Conservation (phyloP, 2,797 vertebrate genomes). For the Phrynocephalus forsythii region DNA sequence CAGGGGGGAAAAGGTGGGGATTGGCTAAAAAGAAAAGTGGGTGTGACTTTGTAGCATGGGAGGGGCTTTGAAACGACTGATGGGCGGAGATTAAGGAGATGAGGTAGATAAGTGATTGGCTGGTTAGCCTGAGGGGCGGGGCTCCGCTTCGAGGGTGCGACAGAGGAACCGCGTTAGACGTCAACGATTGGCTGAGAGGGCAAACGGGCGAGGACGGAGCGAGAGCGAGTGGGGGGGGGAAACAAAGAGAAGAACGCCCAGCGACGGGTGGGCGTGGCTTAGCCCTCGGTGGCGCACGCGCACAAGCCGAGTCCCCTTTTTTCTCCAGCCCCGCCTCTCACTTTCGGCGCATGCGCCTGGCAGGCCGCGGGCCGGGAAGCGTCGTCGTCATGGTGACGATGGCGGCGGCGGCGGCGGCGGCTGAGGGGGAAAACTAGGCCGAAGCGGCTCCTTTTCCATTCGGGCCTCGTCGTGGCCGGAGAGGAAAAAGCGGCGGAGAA, state of each 20-base stretch:
- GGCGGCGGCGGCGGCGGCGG: too few relatives aligned
- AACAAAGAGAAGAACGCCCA: neutral
- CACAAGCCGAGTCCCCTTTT: neutral
- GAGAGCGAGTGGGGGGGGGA: too few relatives aligned
- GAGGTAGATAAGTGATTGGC: neutral
- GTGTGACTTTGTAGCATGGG: too few relatives aligned
- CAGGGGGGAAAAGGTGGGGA: neutral
- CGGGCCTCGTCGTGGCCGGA: constrained; percentile 83
- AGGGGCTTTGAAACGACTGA: too few relatives aligned
- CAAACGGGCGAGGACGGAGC: neutral
- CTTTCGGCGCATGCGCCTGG: neutral
- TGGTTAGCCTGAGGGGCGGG: neutral
- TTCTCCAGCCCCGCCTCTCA: too few relatives aligned
- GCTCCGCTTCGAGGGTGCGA: too few relatives aligned
- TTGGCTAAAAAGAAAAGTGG: neutral
- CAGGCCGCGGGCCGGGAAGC: too few relatives aligned
- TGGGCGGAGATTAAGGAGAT: neutral
- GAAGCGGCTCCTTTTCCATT: neutral
- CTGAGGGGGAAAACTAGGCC: neutral
- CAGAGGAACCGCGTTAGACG: too few relatives aligned
- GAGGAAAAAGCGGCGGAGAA: too few relatives aligned
- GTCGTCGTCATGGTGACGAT: too few relatives aligned
- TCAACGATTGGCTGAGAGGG: neutral
- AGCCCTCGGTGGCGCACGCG: neutral
- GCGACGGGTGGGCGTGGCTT: neutral